A percentile compares a stretch with the other conserved stretches of the same genome.
These are phyloP conservation scores for Seira sanloemensis DNA, from an alignment of 2,888 invertebrate species.

Conservation along the genomic window DNA sequence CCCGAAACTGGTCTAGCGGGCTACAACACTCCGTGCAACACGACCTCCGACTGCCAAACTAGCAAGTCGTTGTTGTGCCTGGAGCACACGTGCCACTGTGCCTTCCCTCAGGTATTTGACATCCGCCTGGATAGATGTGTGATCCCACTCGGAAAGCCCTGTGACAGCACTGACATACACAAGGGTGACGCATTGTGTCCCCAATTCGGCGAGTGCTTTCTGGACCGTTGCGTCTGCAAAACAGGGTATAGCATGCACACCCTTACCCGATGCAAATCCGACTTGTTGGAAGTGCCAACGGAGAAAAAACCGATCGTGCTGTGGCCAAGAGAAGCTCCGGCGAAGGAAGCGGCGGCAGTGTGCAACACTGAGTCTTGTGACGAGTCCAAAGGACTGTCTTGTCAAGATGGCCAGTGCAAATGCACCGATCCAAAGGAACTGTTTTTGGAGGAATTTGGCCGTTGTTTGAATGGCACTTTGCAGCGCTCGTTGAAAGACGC, in stretches of 20 bases:
- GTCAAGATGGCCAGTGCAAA: slow-evolving; percentile 40
- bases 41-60: slow-evolving; percentile 44
- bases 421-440: slow-evolving; percentile 31
- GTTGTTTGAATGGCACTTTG: slow-evolving; percentile 54
- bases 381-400: slow-evolving; percentile 45
- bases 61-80: slow-evolving; percentile 41
- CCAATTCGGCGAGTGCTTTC: slow-evolving; percentile 51
- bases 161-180: slow-evolving; percentile 25
- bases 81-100: slow-evolving; percentile 43
- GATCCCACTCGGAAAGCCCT: slow-evolving; percentile 42
- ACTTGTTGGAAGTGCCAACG: slow-evolving; percentile 14
- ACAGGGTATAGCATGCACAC: slow-evolving; percentile 52
- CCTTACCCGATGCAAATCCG: slow-evolving; percentile 50
- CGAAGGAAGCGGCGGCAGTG: neutral
- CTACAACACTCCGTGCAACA: slow-evolving; percentile 37
- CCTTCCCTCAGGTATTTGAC: slow-evolving; percentile 30
- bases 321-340: slow-evolving; percentile 20
- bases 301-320: slow-evolving; percentile 43
- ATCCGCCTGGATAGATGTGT: slow-evolving; percentile 33
- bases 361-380: slow-evolving; percentile 50
- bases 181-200: slow-evolving; percentile 36
- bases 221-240: slow-evolving; percentile 54
- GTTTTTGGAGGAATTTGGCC: slow-evolving; percentile 53
- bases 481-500: slow-evolving; percentile 45
- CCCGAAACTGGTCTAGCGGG: neutral